These are phyloP conservation scores for Acrocephalus arundinaceus DNA, from an alignment of 2,113 vertebrate genomes.

Conservation along the genomic window DNA sequence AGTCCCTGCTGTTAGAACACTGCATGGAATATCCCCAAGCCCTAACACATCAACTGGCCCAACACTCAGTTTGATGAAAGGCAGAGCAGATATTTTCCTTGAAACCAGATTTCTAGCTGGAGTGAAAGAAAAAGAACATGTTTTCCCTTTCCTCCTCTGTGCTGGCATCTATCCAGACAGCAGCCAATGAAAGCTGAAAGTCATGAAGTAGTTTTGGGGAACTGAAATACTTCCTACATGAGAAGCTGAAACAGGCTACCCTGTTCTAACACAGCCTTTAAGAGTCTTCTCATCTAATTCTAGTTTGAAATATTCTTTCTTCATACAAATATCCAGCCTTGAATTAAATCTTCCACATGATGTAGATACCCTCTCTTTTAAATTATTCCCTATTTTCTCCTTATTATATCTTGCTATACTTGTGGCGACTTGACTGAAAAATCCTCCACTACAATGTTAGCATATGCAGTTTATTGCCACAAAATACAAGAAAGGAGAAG, in stretches of 20 bases:
- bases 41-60: background rate
- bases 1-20: background rate
- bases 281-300: background rate
- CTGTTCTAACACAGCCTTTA: background rate
- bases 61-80: background rate
- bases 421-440: background rate
- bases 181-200: background rate
- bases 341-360: background rate
- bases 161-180: background rate
- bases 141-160: conserved; percentile 11
- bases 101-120: background rate
- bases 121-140: background rate
- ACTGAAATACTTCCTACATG: background rate
- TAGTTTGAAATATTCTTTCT: background rate
- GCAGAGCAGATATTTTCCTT: conserved; percentile 11
- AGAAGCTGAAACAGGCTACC: background rate
- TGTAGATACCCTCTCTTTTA: background rate
- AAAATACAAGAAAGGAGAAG: background rate
- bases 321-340: background rate
- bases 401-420: background rate
- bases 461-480: background rate
- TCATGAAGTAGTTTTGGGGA: background rate
- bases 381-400: background rate
- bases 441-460: background rate
- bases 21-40: background rate